phyloP scores from a whole-genome alignment of 2,888 invertebrate genomes.

The Saturnia japonica region DNA sequence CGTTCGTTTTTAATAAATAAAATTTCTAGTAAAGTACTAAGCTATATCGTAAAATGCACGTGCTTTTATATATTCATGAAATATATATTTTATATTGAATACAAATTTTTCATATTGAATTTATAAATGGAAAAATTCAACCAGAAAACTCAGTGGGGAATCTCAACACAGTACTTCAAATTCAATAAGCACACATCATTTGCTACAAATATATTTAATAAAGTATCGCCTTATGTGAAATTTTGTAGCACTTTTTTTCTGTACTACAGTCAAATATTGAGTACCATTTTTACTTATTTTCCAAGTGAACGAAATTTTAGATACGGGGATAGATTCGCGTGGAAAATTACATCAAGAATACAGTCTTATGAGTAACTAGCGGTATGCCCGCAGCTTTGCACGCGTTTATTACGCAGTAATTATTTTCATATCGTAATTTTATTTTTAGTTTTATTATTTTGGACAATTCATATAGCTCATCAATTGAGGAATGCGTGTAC shows the following conservation, averaged over 20 bases:
- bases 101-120: slow-evolving; percentile 8
- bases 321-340: not conserved
- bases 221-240: slow-evolving; percentile 17
- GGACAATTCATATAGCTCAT: too few relatives aligned
- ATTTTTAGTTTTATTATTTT: too few relatives aligned
- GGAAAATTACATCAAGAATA: not conserved
- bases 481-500: too few relatives aligned
- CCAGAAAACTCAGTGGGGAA: slow-evolving; percentile 12
- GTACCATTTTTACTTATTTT: slow-evolving; percentile 3
- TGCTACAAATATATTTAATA: slow-evolving; percentile 22
- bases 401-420: too few relatives aligned
- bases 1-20: not conserved
- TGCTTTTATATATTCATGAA: not conserved
- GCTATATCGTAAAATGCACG: not conserved
- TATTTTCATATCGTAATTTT: too few relatives aligned
- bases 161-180: slow-evolving; percentile 10
- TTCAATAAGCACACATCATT: slow-evolving; percentile 22
- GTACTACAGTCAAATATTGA: slow-evolving; percentile 18
- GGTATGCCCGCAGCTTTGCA: too few relatives aligned
- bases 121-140: slow-evolving; percentile 11
- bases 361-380: not conserved
- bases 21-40: not conserved
- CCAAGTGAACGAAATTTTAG: not conserved
- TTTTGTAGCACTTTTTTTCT: slow-evolving; percentile 12
- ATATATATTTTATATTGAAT: not conserved